A percentile compares a stretch with the other conserved stretches of the same genome.
Evolutionary conservation across 2,888 invertebrate species (phyloP).

Genomic region (Stegophylla sp.): DNA sequence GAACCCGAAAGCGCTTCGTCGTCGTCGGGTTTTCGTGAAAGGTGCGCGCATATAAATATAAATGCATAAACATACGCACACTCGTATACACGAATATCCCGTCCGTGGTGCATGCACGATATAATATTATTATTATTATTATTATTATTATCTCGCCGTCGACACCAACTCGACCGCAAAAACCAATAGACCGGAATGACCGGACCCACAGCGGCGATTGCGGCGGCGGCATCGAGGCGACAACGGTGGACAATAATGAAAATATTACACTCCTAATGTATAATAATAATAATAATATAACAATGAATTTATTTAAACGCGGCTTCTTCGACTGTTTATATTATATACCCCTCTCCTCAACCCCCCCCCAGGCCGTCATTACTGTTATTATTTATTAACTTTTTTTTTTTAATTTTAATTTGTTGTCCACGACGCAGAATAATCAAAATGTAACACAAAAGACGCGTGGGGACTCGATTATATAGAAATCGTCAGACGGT

Average conservation of each 20-base stretch:
- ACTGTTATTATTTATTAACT: background rate
- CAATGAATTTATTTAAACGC: background rate
- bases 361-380: background rate
- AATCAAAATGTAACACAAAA: background rate
- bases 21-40: constrained; percentile 49
- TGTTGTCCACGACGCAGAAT: background rate
- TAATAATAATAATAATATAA: no score
- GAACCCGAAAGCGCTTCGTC: constrained; percentile 53
- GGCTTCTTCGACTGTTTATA: no score
- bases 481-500: no score
- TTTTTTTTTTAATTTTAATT: background rate
- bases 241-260: constrained; percentile 43
- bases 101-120: background rate
- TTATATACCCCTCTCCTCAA: no score
- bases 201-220: no score
- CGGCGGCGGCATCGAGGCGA: background rate
- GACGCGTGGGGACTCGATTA: no score
- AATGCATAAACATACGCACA: background rate
- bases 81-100: background rate
- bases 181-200: constrained; percentile 57
- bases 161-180: constrained; percentile 53
- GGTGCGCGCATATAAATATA: background rate
- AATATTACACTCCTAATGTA: constrained; percentile 23
- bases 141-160: constrained; percentile 22
- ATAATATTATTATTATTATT: no score